These are phyloP conservation scores for Hippocampus comes DNA, from an alignment of 2,113 vertebrate species.

Conservation along the genomic window DNA sequence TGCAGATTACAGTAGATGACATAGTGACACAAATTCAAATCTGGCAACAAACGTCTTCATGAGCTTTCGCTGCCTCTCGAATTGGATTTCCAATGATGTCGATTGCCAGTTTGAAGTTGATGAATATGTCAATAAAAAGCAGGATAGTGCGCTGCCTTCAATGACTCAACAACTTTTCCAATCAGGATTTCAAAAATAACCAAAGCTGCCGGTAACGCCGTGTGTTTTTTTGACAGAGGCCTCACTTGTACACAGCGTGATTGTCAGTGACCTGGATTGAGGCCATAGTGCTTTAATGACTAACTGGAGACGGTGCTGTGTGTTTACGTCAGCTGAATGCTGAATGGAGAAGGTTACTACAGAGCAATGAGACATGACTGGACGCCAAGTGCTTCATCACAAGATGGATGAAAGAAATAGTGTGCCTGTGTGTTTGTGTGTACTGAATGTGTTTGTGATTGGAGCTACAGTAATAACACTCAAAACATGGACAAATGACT, in stretches of 20 bases:
- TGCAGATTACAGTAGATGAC: neutral
- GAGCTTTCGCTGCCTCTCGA: neutral
- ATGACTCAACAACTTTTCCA: neutral
- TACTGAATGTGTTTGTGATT: neutral
- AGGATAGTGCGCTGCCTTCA: neutral
- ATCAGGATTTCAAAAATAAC: neutral
- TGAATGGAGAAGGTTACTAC: neutral
- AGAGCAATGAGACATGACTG: neutral
- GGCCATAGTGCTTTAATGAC: neutral
- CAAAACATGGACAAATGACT: too few species aligned
- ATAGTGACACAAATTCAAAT: neutral
- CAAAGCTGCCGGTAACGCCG: neutral
- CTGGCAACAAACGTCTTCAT: neutral
- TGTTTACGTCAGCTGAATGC: neutral
- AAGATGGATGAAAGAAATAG: neutral
- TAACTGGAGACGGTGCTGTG: neutral
- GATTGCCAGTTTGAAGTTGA: neutral
- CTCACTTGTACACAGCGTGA: neutral
- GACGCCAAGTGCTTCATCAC: neutral
- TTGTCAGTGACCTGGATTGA: neutral
- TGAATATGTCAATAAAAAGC: neutral
- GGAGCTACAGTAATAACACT: too few species aligned
- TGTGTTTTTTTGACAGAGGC: neutral
- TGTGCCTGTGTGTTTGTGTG: neutral
- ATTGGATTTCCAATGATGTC: neutral